These are phyloP conservation scores for Caenorhabditis sp. DNA, from an alignment of 2,888 invertebrate species.

Conservation along the genomic window DNA sequence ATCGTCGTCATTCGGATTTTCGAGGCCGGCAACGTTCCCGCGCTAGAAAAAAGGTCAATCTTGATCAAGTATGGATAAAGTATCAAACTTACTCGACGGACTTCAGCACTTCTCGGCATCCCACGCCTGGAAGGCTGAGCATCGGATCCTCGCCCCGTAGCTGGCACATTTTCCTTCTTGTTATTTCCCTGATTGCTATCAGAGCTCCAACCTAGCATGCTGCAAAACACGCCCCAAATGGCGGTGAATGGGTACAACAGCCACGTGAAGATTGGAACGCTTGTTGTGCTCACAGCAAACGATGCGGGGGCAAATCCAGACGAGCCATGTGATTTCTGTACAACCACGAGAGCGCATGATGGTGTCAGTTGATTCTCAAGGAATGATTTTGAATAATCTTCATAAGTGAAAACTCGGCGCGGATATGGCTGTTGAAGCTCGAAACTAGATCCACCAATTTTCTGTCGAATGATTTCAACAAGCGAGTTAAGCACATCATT, in stretches of 20 bases:
- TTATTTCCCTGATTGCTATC: neutral
- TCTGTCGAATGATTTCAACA: slow-evolving; percentile 55
- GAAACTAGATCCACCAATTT: slow-evolving; percentile 54
- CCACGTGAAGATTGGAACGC: slow-evolving; percentile 14
- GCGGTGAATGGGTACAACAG: slow-evolving; percentile 35
- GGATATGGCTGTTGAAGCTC: slow-evolving; percentile 69
- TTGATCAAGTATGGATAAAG: neutral
- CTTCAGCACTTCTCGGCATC: slow-evolving; percentile 64
- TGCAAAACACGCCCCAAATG: slow-evolving; percentile 39
- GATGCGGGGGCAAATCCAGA: neutral
- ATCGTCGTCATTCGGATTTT: slow-evolving; percentile 67
- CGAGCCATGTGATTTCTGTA: slow-evolving; percentile 22
- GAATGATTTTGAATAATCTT: slow-evolving; percentile 65
- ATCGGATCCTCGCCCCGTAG: neutral
- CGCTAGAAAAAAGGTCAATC: slow-evolving; percentile 54
- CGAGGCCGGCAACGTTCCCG: slow-evolving; percentile 68
- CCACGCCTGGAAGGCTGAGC: slow-evolving; percentile 32
- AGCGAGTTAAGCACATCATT: slow-evolving; percentile 62
- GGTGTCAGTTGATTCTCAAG: slow-evolving; percentile 71
- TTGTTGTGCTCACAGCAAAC: slow-evolving; percentile 7
- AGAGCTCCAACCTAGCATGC: slow-evolving; percentile 23
- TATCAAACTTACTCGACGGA: slow-evolving; percentile 48
- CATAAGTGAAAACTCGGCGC: slow-evolving; percentile 61
- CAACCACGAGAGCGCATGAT: slow-evolving; percentile 65
- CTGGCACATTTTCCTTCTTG: neutral